Evolutionary conservation across 2,113 vertebrate species (phyloP).

Genomic region (Nesogale talazaci): DNA sequence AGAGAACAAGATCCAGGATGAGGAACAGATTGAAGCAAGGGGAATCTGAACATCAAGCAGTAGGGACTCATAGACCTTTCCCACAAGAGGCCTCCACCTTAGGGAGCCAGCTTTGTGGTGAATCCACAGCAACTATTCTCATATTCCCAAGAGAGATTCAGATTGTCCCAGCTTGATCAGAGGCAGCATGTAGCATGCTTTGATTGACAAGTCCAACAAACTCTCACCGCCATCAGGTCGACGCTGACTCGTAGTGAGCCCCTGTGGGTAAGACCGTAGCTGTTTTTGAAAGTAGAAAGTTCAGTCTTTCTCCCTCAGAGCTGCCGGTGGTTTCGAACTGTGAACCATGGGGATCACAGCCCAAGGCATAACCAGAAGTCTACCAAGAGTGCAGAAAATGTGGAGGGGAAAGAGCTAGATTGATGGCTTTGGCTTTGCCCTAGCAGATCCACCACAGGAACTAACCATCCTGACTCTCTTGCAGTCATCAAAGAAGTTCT

Average conservation of each 20-base stretch:
- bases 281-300: too few species aligned
- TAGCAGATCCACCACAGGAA: rapidly evolving
- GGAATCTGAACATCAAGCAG: not conserved
- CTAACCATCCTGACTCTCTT: slow-evolving; percentile 77
- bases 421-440: not conserved
- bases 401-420: too few species aligned
- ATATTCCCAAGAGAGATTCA: not conserved
- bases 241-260: too few species aligned
- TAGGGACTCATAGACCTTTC: not conserved
- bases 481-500: slow-evolving; percentile 92
- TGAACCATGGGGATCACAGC: too few species aligned
- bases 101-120: not conserved
- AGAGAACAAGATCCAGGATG: not conserved
- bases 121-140: not conserved
- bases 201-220: not conserved
- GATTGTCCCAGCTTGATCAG: not conserved
- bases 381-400: not conserved
- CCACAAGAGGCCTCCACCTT: not conserved
- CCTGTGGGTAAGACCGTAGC: too few species aligned
- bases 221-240: too few species aligned
- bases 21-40: not conserved
- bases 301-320: too few species aligned
- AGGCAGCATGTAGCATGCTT: not conserved
- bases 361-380: not conserved
- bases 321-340: too few species aligned